Evolutionary conservation across 2,113 vertebrate species (phyloP).

Genomic region (Chaetorhynchus papuensis): DNA sequence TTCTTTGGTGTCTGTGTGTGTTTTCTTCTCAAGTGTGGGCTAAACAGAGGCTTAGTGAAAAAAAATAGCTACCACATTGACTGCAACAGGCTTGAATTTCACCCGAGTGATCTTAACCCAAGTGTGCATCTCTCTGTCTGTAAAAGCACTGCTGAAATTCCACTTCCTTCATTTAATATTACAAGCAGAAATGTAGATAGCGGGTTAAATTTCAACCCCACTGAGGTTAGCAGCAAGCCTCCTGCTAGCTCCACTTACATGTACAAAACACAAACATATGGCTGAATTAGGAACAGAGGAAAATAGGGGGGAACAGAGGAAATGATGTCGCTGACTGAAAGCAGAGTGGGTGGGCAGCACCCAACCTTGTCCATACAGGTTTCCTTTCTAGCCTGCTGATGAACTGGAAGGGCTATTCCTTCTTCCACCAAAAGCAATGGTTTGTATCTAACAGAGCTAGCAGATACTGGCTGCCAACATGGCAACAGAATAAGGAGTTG

Average conservation of each 20-base stretch:
- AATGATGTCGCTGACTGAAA: not conserved
- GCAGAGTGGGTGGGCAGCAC: not conserved
- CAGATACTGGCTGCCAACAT: not conserved
- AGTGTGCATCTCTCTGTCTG: not conserved
- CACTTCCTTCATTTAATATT: not conserved
- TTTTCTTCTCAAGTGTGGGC: slow-evolving; percentile 34
- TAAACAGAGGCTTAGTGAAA: not conserved
- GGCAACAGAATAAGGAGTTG: not conserved
- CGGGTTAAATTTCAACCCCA: not conserved
- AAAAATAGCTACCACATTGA: slow-evolving; percentile 22
- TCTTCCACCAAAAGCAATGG: not conserved
- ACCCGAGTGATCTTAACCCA: not conserved
- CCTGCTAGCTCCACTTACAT: not conserved
- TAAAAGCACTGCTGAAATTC: not conserved
- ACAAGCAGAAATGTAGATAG: not conserved
- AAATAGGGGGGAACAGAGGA: not conserved
- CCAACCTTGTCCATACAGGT: not conserved
- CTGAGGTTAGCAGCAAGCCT: not conserved
- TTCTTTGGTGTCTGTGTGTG: not conserved
- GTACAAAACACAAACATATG: not conserved
- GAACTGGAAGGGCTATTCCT: not conserved
- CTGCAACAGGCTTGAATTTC: not conserved
- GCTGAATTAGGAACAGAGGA: not conserved
- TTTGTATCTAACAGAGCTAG: not conserved
- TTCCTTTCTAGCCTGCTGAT: not conserved